Evolutionary conservation across 2,888 invertebrate species (phyloP).

Genomic region (Chalcosyrphus nemorum): DNA sequence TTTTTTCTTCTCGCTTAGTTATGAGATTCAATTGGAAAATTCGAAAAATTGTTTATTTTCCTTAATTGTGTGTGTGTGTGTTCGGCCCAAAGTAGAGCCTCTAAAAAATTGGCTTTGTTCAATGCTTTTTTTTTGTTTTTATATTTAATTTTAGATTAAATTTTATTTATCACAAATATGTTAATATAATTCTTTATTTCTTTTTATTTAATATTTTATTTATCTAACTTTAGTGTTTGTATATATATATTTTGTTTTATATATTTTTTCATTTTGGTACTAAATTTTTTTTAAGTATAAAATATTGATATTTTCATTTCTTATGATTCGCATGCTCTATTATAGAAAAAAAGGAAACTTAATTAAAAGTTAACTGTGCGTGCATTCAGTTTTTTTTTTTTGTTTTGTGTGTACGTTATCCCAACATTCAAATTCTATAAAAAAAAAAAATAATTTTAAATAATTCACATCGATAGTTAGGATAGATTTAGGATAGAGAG

Average conservation of each 20-base stretch:
- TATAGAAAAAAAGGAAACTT: conserved; percentile 18
- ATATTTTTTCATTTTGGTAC: conserved; percentile 39
- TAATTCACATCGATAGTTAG: conserved; percentile 18
- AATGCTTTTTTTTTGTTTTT: conserved; percentile 21
- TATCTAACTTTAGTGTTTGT: conserved; percentile 65
- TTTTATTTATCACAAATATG: conserved; percentile 71
- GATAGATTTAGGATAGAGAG: conserved; percentile 6
- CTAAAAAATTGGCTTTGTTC: conserved; percentile 39
- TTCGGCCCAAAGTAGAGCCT: conserved; percentile 16
- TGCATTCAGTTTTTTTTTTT: conserved; percentile 62
- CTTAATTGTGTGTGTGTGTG: conserved; percentile 29
- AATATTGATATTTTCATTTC: conserved; percentile 69
- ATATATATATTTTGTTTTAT: conserved; percentile 50
- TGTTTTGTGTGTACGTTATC: conserved; percentile 40
- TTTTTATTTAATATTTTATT: conserved; percentile 43
- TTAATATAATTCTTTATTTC: conserved; percentile 53
- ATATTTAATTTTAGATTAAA: conserved; percentile 54
- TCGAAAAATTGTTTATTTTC: conserved; percentile 40
- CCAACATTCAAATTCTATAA: conserved; percentile 31
- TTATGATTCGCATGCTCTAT: conserved; percentile 62
- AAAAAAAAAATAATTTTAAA: background rate
- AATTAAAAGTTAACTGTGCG: conserved; percentile 52
- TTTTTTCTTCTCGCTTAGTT: conserved; percentile 6
- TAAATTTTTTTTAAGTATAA: conserved; percentile 62
- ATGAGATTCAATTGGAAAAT: conserved; percentile 49